phyloP scores from a whole-genome alignment of 2,797 vertebrate species.

The Nannoperca obscura region DNA sequence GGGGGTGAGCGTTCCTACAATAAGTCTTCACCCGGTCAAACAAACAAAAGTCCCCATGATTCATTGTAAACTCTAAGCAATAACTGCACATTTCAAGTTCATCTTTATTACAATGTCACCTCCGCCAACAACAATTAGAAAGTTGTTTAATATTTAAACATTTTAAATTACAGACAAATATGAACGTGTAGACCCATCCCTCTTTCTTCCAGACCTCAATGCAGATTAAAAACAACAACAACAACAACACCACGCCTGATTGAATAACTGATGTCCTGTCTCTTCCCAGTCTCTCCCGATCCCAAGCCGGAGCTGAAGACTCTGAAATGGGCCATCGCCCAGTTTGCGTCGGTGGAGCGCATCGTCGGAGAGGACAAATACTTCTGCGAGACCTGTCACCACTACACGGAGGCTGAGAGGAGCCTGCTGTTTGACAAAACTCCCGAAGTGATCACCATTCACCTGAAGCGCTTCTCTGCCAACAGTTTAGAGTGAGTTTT shows the following conservation, averaged over 20 bases:
- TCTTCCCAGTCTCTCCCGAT: conserved; percentile 93
- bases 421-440: conserved; percentile 98
- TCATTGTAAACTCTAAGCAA: not conserved
- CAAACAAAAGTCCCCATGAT: not conserved
- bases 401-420: conserved; percentile 97
- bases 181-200: too few species aligned
- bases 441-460: conserved; percentile 97
- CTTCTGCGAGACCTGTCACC: conserved; percentile 97
- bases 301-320: conserved; percentile 95
- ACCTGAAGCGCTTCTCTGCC: conserved; percentile 98
- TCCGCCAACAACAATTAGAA: too few species aligned
- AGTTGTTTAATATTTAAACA: too few species aligned
- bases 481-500: conserved; percentile 90
- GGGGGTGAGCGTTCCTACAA: conserved; percentile 82
- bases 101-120: too few species aligned
- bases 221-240: not conserved
- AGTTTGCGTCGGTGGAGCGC: conserved; percentile 98
- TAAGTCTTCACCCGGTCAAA: not conserved
- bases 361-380: conserved; percentile 99
- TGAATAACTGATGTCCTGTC: not conserved
- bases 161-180: not conserved
- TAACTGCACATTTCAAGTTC: too few species aligned
- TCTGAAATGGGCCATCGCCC: conserved; percentile 95
- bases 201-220: not conserved
- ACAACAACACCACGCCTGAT: not conserved